Evolutionary conservation across 2,113 vertebrate species (phyloP).

Genomic region (Morone chrysops): DNA sequence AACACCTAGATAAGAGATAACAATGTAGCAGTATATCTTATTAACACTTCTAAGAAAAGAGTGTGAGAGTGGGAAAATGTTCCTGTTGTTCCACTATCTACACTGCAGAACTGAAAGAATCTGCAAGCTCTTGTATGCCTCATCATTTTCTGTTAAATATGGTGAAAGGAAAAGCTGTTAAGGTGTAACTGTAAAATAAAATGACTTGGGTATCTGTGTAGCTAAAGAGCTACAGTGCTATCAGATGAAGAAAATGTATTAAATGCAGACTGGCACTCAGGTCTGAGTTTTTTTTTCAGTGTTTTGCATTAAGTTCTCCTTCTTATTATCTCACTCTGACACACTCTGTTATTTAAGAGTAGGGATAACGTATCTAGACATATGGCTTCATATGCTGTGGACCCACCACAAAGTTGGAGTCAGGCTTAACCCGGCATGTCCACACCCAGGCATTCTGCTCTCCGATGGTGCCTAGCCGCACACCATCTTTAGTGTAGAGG

Average conservation of each 20-base stretch:
- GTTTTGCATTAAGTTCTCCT: constrained; percentile 9
- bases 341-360: constrained; percentile 5
- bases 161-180: constrained; percentile 42
- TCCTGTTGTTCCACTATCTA: constrained; percentile 68
- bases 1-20: constrained; percentile 87
- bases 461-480: constrained; percentile 91
- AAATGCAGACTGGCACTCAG: constrained; percentile 22
- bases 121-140: constrained; percentile 47
- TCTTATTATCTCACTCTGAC: constrained; percentile 12
- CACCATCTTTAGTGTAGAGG: constrained; percentile 96
- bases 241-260: constrained; percentile 35
- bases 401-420: constrained; percentile 97
- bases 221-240: background rate
- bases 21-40: constrained; percentile 73
- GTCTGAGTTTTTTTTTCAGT: constrained; percentile 5
- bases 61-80: constrained; percentile 74
- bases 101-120: constrained; percentile 61
- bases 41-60: constrained; percentile 82
- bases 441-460: constrained; percentile 97
- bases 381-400: constrained; percentile 17
- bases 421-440: constrained; percentile 94
- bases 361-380: constrained; percentile 28
- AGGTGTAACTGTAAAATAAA: constrained; percentile 57
- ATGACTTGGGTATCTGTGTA: constrained; percentile 33
- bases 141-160: constrained; percentile 65